phyloP scores from a whole-genome alignment of 2,113 vertebrate genomes.

The Vidua chalybeata region DNA sequence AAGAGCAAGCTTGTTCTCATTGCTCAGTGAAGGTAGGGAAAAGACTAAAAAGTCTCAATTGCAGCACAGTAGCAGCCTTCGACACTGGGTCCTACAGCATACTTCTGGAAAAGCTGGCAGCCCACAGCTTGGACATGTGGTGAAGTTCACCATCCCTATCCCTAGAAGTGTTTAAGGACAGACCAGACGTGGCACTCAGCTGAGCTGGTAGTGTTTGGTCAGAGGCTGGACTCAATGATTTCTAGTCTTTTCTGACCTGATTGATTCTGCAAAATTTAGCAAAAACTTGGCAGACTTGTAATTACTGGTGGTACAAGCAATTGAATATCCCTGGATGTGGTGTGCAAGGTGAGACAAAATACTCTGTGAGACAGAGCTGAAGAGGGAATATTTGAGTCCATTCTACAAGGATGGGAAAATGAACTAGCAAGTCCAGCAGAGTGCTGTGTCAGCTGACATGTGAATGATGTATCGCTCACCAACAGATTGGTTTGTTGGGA shows the following conservation, averaged over 20 bases:
- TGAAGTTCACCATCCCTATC: not conserved
- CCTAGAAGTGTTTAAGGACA: not conserved
- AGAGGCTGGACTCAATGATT: not conserved
- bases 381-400: not conserved
- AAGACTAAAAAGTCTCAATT: not conserved
- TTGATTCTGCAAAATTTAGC: not conserved
- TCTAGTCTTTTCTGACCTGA: not conserved
- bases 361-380: not conserved
- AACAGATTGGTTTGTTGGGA: not conserved
- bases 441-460: not conserved
- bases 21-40: not conserved
- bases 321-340: not conserved
- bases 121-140: no score
- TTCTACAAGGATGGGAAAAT: not conserved
- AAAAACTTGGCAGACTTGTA: not conserved
- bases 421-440: not conserved
- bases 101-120: not conserved
- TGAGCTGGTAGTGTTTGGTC: accelerated
- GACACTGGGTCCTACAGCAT: not conserved
- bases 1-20: not conserved
- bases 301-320: not conserved
- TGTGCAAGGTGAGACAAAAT: not conserved
- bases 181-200: not conserved
- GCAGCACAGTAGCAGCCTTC: not conserved
- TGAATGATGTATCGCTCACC: not conserved